These are phyloP conservation scores for Odontophorus gujanensis DNA, from an alignment of 2,113 vertebrate species.

Conservation along the genomic window DNA sequence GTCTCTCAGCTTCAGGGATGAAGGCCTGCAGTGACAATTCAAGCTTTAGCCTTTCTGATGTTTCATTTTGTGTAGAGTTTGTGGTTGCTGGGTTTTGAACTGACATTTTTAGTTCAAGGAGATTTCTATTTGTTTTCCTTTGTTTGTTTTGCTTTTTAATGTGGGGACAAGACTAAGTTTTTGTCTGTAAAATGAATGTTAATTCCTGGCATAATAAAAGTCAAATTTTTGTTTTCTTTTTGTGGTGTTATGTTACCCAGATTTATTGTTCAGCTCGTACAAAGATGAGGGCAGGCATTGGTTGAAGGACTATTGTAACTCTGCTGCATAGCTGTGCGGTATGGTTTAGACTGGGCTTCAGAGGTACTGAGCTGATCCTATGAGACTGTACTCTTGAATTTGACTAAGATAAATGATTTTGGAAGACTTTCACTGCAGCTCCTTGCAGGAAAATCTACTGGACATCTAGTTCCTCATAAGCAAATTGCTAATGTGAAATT, in stretches of 20 bases:
- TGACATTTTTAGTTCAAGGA: not conserved
- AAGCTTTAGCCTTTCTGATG: not conserved
- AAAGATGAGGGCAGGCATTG: not conserved
- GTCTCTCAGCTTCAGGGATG: not conserved
- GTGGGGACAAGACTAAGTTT: not conserved
- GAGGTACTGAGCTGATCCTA: not conserved
- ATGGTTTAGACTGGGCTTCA: not conserved
- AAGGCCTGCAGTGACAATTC: not conserved
- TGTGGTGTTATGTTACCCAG: not conserved
- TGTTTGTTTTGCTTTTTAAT: not conserved
- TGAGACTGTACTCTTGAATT: not conserved
- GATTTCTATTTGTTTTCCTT: not conserved
- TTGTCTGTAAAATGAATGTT: not conserved
- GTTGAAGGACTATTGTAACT: not conserved
- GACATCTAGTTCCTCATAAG: not conserved
- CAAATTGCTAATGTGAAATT: not conserved
- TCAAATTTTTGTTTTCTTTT: not conserved
- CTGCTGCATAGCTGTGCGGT: not conserved
- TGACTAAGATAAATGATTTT: not conserved
- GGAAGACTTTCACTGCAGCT: not conserved
- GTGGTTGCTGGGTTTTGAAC: not conserved
- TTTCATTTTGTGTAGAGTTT: not conserved
- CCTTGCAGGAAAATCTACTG: not conserved
- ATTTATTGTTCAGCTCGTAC: not conserved
- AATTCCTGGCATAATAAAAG: not conserved